phyloP scores from a whole-genome alignment of 2,888 invertebrate genomes.

The Acleris cristana region DNA sequence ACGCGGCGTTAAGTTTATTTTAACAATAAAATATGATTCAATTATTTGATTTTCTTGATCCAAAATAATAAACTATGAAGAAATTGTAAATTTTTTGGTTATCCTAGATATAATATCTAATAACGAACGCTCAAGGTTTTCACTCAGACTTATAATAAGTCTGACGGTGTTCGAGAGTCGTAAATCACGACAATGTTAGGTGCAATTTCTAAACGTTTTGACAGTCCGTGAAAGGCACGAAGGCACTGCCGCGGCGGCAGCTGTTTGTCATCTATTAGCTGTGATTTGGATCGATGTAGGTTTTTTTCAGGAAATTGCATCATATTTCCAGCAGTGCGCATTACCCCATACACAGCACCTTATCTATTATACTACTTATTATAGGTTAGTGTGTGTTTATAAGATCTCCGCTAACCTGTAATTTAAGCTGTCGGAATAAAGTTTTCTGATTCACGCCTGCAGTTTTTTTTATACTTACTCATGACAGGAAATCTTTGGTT shows the following conservation, averaged over 20 bases:
- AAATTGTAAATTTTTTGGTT: background rate
- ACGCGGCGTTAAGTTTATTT: background rate
- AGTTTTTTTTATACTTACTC: background rate
- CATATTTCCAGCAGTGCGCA: conserved; percentile 32
- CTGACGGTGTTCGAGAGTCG: no score
- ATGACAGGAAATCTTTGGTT: background rate
- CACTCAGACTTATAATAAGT: no score
- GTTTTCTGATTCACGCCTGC: conserved; percentile 5
- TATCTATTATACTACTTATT: conserved; percentile 26
- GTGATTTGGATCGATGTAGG: conserved; percentile 38
- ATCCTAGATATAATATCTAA: no score
- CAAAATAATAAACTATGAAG: no score
- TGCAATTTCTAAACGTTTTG: conserved; percentile 6
- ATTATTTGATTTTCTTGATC: no score
- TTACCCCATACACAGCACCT: conserved; percentile 16
- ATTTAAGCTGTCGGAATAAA: background rate
- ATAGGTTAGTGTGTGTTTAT: conserved; percentile 29
- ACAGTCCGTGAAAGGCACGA: conserved; percentile 5
- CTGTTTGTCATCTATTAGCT: conserved; percentile 28
- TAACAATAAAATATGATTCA: no score
- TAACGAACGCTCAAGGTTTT: background rate
- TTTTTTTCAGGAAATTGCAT: conserved; percentile 39
- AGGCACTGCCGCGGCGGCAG: conserved; percentile 26
- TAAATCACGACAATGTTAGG: background rate
- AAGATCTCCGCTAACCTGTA: conserved; percentile 1